These are phyloP conservation scores for Nomia melanderi DNA, from an alignment of 1,140 invertebrate genomes.

Conservation along the genomic window DNA sequence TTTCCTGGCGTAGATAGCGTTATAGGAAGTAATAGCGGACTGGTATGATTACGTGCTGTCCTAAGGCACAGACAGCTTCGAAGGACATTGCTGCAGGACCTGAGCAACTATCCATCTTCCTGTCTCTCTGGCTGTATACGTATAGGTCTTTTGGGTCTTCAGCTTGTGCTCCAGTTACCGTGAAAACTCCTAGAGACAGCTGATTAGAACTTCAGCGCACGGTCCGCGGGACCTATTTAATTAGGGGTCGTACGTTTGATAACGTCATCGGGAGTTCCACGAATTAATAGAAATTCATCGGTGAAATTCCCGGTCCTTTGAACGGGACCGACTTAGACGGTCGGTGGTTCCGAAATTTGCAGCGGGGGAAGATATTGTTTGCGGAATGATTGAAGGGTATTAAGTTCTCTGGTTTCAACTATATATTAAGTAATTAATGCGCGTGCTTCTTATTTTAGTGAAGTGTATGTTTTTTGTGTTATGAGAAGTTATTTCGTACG, in stretches of 20 bases:
- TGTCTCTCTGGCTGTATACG: conserved; percentile 2
- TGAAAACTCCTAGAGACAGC: conserved; percentile 44
- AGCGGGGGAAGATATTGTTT: not conserved
- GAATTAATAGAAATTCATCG: not conserved
- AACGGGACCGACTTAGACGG: not conserved
- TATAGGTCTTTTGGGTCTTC: conserved; percentile 28
- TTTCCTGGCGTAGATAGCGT: conserved; percentile 70
- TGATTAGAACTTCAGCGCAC: conserved; percentile 35
- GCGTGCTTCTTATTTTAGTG: too few relatives aligned
- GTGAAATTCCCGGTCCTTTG: not conserved
- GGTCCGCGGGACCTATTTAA: conserved; percentile 41
- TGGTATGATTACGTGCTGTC: conserved; percentile 69
- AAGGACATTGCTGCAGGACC: conserved; percentile 53
- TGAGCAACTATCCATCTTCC: conserved; percentile 51
- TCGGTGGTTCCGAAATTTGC: conserved; percentile 4
- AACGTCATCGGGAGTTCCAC: conserved; percentile 5
- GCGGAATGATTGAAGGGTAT: too few relatives aligned
- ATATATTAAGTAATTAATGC: too few relatives aligned
- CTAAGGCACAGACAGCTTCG: conserved; percentile 59
- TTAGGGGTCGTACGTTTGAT: conserved; percentile 36
- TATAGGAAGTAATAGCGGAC: conserved; percentile 72
- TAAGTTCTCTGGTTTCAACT: too few relatives aligned
- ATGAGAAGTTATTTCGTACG: too few relatives aligned
- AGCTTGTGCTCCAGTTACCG: conserved; percentile 38
- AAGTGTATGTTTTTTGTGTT: too few relatives aligned